A percentile compares a stretch with the other conserved stretches of the same genome.
Evolutionary conservation across 2,888 invertebrate species (phyloP).

Genomic region (Siphonodentalium dalli): DNA sequence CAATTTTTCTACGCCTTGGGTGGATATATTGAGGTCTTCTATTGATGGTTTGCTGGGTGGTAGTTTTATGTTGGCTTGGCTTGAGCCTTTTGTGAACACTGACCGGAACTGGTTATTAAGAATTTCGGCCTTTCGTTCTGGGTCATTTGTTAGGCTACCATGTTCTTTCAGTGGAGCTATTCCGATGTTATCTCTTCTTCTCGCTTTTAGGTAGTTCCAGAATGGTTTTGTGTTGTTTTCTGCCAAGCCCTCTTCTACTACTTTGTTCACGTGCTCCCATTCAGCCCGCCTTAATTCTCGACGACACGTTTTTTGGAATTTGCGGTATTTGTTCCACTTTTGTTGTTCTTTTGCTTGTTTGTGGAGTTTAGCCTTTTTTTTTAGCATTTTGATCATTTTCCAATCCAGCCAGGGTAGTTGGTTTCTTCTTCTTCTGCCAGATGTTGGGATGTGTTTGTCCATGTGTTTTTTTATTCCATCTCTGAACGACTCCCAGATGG

Average conservation of each 20-base stretch:
- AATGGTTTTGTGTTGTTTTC: conserved; percentile 16
- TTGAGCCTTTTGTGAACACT: too few species aligned
- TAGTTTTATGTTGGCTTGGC: too few species aligned
- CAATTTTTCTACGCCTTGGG: too few species aligned
- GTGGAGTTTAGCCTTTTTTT: background rate
- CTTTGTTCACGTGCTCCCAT: conserved; percentile 14
- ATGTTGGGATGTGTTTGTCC: conserved; percentile 1
- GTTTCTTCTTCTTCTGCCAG: background rate
- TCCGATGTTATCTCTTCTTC: conserved; percentile 13
- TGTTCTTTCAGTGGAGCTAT: conserved; percentile 1
- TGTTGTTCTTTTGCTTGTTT: conserved; percentile 4
- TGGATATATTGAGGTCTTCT: too few species aligned
- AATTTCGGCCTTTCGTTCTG: background rate
- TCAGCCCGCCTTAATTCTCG: conserved; percentile 13
- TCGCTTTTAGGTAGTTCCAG: conserved; percentile 19
- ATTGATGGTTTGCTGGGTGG: too few species aligned
- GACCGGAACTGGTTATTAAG: background rate
- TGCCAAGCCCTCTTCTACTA: conserved; percentile 9
- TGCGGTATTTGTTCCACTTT: conserved; percentile 7
- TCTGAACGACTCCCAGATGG: background rate
- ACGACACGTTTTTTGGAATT: conserved; percentile 9
- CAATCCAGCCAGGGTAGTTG: background rate
- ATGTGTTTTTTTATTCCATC: background rate
- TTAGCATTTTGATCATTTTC: background rate
- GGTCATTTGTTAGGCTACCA: background rate